Base-by-base conservation (phyloP, 2,797 vertebrate species). In the Oreochromis mossambicus region DNA sequence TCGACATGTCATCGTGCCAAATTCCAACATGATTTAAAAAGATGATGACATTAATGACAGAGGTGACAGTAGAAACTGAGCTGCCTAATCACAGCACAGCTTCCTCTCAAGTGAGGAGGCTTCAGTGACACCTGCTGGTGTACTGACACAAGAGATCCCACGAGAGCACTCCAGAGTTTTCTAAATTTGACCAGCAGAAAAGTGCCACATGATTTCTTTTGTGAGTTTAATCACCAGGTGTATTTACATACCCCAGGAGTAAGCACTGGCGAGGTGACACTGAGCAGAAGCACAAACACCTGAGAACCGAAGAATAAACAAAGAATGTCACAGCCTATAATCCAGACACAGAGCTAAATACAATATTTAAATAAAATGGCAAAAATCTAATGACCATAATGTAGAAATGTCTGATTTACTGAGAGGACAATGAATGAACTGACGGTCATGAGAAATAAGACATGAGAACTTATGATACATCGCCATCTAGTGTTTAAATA, bases 41-140 rank as follows among this genome's bases (percentile, higher is more conserved):
- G 54, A 75, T 21, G 68, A 78, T 43, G 34, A 73, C 51, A 81
- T 54, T 24, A 46, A 50, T 52, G 55, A 79, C 61, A 9, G 66
- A 19, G 52, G 11, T 56, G 77, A 5, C 26, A 56, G 2, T 48
- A 50, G 46, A 75, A 36, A 54, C 86, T 89, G 21, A 89, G 70
- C 46, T 34, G 66, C 26, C 26, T n/a, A 24, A 79, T 17, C 19
- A 41, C 81, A 52, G 32, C 21, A 75, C 48, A 21, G 34, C 78
- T 55, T 55, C 11, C 34, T n/a, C n/a, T 54, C 43, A 38, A 29
- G 14, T 3, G 26, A 63, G 17, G 77, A 73, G 55, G 34, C 77
- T 41, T 68, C 61, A 83, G 87, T 84, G 91, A 86, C 93, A 88
- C 86, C 94, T 93, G 88, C 78, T 90, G 94, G 92, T 79, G 15